Evolutionary conservation across 2,113 vertebrate genomes (phyloP), one percentile per base, ranked within the genome.

Genomic region (Baryphthengus martii): DNA sequence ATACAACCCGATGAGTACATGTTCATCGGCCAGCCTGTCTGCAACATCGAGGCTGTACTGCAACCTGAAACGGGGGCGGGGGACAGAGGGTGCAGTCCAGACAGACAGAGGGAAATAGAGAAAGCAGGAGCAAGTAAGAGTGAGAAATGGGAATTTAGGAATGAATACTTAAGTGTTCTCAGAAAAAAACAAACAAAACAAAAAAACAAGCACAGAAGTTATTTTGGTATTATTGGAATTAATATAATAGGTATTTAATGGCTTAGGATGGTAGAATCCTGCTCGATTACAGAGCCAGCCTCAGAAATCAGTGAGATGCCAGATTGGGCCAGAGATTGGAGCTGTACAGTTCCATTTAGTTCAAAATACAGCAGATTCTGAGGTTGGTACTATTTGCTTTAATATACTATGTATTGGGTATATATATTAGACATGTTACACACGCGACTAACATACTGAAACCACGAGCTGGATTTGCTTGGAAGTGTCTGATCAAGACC

Each of bases 21-120:
- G 99, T 99, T 99, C 99, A 97, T 99, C 99, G 82, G 99, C 98
- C 96, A 99, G 98, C 98, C 99, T 99, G 98, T 99, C 98, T 93
- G 99, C 99, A 98, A 99, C 99, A 97, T 99, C 99, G 52, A 99
- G 98, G 98, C 98, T 99, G 98, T 99, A 99, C 97, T 99, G 99
- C 91, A 99, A 98, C 99, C 99, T 99, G 98, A 59, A 99, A 98
- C 58, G 59, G 97, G 95, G 98, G 50, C 80, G 47, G 96, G 97
- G 68, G 75, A 93, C 88, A 97, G 71, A 96, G 47, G 94, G 89
- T 20, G 74, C 25, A 13, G 86, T 94, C 94, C 96, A 19, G 93
- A 96, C 85, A 95, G 37, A 96, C 58, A 86, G 65, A 96, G 24
- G 96, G 87, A 97, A 96, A 90, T 58, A 96, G 85, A 97, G 92